Evolutionary conservation across 2,888 invertebrate genomes (phyloP).

Genomic region (Leptinotarsa peninsularis): DNA sequence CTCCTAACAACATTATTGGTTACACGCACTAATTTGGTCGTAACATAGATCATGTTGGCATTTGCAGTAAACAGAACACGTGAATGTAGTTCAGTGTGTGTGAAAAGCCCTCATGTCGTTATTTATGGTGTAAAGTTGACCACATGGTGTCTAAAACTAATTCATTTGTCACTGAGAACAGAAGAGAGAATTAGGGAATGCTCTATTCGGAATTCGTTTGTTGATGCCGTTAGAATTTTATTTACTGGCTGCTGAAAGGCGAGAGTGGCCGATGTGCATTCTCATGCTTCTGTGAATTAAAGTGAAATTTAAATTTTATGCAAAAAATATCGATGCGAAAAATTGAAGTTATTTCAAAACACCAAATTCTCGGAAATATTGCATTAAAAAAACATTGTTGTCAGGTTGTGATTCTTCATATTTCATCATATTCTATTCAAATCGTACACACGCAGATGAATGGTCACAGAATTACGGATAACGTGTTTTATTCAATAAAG

Average conservation of each 20-base stretch:
- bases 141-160: constrained; percentile 49
- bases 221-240: constrained; percentile 4
- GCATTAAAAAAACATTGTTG: too few relatives aligned
- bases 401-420: too few relatives aligned
- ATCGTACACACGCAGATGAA: too few relatives aligned
- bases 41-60: constrained; percentile 42
- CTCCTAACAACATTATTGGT: constrained; percentile 33
- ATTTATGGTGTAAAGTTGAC: constrained; percentile 54
- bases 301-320: too few relatives aligned
- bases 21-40: constrained; percentile 44
- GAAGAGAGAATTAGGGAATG: constrained; percentile 11
- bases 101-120: constrained; percentile 42
- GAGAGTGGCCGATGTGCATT: background rate
- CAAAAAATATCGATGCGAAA: too few relatives aligned
- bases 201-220: constrained; percentile 12
- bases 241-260: background rate
- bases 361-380: too few relatives aligned
- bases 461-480: too few relatives aligned
- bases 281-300: too few relatives aligned
- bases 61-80: constrained; percentile 28
- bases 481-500: too few relatives aligned
- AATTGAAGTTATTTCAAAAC: too few relatives aligned
- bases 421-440: too few relatives aligned
- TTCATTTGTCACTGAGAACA: constrained; percentile 49
- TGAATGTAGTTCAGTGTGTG: constrained; percentile 39